phyloP scores from a whole-genome alignment of 2,113 vertebrate genomes.

The Phaethon lepturus region DNA sequence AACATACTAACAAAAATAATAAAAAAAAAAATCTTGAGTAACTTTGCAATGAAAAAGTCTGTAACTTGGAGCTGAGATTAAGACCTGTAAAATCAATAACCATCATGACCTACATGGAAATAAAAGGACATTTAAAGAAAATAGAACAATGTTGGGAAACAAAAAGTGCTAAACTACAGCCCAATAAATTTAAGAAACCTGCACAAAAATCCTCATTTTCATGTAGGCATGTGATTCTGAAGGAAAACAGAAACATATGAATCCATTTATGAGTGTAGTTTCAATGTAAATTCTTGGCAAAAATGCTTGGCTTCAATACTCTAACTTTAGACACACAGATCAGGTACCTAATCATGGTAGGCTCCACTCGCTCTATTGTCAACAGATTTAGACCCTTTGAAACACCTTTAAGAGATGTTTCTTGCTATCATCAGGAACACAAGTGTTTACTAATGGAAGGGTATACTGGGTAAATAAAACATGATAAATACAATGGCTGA shows the following conservation, averaged over 20 bases:
- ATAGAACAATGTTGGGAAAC: not conserved
- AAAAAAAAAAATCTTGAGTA: not conserved
- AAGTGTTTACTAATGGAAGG: not conserved
- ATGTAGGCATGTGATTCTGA: not conserved
- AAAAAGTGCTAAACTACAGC: not conserved
- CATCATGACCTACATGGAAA: not conserved
- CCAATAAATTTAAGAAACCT: not conserved
- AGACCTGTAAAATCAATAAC: not conserved
- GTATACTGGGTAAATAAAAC: not conserved
- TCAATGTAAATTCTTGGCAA: not conserved
- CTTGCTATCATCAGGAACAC: not conserved
- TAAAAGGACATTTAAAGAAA: not conserved
- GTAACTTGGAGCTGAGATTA: not conserved
- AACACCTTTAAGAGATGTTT: not conserved
- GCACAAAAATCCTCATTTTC: not conserved
- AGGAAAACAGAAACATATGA: not conserved
- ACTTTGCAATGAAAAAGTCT: not conserved
- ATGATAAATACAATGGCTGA: not conserved
- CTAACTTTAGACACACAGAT: not conserved
- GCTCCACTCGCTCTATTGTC: not conserved
- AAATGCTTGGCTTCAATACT: not conserved
- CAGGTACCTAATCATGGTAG: not conserved
- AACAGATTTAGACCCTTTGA: not conserved
- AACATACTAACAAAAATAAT: not conserved
- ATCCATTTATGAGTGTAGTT: not conserved